Conservation (phyloP, 1,140 invertebrate genomes). For the Philaenus spumarius region DNA sequence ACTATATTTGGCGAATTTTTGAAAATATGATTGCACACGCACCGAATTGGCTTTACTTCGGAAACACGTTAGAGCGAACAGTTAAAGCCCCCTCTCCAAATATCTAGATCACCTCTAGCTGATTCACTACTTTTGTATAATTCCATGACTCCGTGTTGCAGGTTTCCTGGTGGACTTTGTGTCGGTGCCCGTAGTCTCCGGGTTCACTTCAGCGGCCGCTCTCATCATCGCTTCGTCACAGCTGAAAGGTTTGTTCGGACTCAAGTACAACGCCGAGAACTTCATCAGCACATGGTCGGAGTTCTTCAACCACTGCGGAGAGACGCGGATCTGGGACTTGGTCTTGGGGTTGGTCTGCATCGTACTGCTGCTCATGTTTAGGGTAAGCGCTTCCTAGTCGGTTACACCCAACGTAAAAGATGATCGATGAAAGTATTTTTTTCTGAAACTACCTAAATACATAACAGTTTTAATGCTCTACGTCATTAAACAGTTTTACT, state of each 20-base stretch:
- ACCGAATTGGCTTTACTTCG: too few species aligned
- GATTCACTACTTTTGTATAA: background rate
- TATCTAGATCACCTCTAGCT: background rate
- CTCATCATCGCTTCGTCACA: constrained; percentile 87
- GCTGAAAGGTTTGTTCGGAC: constrained; percentile 72
- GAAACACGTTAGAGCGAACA: too few species aligned
- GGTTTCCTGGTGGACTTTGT: constrained; percentile 94
- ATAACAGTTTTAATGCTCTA: too few species aligned
- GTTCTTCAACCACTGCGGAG: constrained; percentile 52
- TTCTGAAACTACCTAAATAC: too few species aligned
- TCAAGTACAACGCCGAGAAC: constrained; percentile 63
- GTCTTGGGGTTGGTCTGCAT: constrained; percentile 64
- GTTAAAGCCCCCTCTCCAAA: background rate
- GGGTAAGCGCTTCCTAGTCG: too few species aligned
- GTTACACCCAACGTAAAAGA: too few species aligned
- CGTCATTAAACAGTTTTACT: too few species aligned
- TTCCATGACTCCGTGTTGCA: constrained; percentile 43
- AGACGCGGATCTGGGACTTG: constrained; percentile 58
- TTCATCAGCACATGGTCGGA: constrained; percentile 62
- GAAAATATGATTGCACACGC: too few species aligned
- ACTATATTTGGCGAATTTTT: too few species aligned
- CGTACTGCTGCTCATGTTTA: constrained; percentile 55
- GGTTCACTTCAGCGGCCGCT: constrained; percentile 89
- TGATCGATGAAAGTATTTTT: too few species aligned
- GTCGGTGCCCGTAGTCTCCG: constrained; percentile 86